Evolutionary conservation across 2,888 invertebrate genomes (phyloP).

Genomic region (Glaucopsyche alexis): DNA sequence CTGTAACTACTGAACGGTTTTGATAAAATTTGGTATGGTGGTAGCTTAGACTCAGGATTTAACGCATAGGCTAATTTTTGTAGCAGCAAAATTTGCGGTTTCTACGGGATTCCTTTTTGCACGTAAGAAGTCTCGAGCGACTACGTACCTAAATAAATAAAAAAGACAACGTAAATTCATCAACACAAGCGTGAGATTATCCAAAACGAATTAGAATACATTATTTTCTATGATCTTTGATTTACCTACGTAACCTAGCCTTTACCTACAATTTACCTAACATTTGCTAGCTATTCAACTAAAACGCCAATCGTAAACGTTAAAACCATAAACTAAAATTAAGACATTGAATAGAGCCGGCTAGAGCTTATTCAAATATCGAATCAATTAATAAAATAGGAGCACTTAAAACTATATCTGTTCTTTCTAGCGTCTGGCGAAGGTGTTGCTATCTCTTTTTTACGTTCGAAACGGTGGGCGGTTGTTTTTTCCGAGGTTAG

Average conservation of each 20-base stretch:
- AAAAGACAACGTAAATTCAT: neutral
- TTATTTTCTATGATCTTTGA: neutral
- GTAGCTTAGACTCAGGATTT: too few relatives aligned
- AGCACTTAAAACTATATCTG: conserved; percentile 50
- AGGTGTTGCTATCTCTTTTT: conserved; percentile 51
- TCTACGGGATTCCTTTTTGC: too few relatives aligned
- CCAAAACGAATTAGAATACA: too few relatives aligned
- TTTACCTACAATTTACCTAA: neutral
- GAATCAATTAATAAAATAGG: conserved; percentile 38
- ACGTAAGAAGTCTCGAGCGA: too few relatives aligned
- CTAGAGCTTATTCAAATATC: conserved; percentile 55
- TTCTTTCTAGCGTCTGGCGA: conserved; percentile 49
- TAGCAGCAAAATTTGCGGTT: too few relatives aligned
- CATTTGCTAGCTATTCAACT: neutral
- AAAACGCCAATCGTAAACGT: conserved; percentile 33
- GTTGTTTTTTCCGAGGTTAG: conserved; percentile 74
- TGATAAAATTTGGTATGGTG: too few relatives aligned
- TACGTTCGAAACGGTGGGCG: conserved; percentile 74
- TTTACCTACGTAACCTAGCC: neutral
- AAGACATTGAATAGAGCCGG: conserved; percentile 55
- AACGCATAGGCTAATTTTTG: too few relatives aligned
- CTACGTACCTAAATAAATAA: neutral
- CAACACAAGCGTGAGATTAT: too few relatives aligned
- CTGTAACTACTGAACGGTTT: too few relatives aligned
- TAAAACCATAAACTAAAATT: conserved; percentile 52